Percentiles rank a stretch among this genome's conserved stretches.
Conservation (phyloP, 1,140 invertebrate species). For the Helicoverpa armigera region DNA sequence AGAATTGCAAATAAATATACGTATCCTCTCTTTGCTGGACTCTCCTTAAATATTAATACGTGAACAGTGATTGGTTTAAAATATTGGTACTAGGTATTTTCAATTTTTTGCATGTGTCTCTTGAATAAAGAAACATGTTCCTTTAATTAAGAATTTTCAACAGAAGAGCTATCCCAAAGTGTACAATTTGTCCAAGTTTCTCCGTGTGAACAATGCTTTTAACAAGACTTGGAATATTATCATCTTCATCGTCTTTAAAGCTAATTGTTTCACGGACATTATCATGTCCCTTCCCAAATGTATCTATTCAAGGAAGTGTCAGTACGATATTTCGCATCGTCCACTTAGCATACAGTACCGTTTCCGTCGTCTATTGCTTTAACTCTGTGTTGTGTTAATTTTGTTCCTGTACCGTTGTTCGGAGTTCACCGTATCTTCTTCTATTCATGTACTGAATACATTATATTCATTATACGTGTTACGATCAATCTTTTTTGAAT, state of each 20-base stretch:
- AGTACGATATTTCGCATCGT: slow-evolving; percentile 16
- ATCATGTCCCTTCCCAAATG: neutral
- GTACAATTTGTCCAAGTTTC: no score
- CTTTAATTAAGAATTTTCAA: no score
- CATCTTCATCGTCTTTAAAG: neutral
- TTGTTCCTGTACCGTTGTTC: slow-evolving; percentile 53
- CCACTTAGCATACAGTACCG: slow-evolving; percentile 47
- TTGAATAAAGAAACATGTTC: no score
- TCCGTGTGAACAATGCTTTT: neutral
- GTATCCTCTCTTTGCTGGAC: no score
- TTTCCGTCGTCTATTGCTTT: slow-evolving; percentile 49
- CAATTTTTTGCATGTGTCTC: no score
- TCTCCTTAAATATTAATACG: no score
- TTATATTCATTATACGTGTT: slow-evolving; percentile 25
- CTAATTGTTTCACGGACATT: neutral
- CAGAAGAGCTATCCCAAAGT: no score
- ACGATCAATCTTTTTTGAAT: neutral
- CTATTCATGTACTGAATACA: slow-evolving; percentile 44
- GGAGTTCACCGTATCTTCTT: slow-evolving; percentile 53
- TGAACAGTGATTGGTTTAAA: no score
- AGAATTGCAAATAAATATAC: no score
- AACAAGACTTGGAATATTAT: neutral
- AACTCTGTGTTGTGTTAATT: slow-evolving; percentile 47
- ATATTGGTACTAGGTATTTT: no score
- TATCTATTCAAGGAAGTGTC: slow-evolving; percentile 12